phyloP scores from a whole-genome alignment of 1,140 invertebrate species.

The Papilio aristodemus region DNA sequence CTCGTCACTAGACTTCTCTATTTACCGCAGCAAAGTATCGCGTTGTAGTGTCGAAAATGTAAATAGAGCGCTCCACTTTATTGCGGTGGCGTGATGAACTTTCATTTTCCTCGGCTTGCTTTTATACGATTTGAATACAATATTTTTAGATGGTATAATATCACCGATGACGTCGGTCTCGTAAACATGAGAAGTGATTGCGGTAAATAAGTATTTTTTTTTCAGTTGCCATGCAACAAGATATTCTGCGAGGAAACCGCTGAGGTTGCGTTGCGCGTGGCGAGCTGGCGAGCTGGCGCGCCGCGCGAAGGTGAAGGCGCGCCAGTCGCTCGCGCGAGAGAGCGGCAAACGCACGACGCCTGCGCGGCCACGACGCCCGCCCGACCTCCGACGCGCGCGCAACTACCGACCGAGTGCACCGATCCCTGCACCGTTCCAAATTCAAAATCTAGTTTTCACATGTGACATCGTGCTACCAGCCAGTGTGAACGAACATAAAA shows the following conservation, averaged over 20 bases:
- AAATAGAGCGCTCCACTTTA: constrained; percentile 4
- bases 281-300: constrained; percentile 65
- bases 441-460: constrained; percentile 40
- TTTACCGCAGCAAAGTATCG: not conserved
- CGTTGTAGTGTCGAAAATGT: constrained; percentile 13
- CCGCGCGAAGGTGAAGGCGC: constrained; percentile 66
- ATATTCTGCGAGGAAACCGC: constrained; percentile 67
- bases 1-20: constrained; percentile 31
- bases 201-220: constrained; percentile 55
- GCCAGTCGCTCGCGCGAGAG: constrained; percentile 69
- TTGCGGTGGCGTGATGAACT: constrained; percentile 13
- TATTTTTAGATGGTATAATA: constrained; percentile 18
- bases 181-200: constrained; percentile 30
- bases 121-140: constrained; percentile 17
- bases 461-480: constrained; percentile 37
- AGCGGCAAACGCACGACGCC: constrained; percentile 65
- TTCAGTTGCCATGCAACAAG: constrained; percentile 77
- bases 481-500: constrained; percentile 45
- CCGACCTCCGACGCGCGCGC: constrained; percentile 59
- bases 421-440: constrained; percentile 43
- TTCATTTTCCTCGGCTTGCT: constrained; percentile 16
- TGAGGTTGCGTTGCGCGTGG: constrained; percentile 62
- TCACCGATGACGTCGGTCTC: constrained; percentile 5
- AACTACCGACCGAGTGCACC: constrained; percentile 41
- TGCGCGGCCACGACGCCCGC: constrained; percentile 46